Evolutionary conservation across 2,888 invertebrate species (phyloP).

Genomic region (Nipponacmea schrenckii): DNA sequence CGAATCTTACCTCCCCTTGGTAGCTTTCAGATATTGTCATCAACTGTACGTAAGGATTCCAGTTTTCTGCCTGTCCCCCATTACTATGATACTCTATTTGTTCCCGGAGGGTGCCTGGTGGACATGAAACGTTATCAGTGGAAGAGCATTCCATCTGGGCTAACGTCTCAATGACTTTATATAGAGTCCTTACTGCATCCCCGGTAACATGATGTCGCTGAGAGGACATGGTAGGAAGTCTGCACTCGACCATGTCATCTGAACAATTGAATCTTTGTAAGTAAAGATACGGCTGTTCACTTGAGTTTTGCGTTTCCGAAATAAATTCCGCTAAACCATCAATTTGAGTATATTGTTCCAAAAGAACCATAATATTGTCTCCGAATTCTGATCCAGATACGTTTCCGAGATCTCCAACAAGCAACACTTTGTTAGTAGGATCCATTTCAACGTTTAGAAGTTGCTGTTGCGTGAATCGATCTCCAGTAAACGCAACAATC

Average conservation of each 20-base stretch:
- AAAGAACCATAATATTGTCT: background rate
- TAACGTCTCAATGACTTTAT: background rate
- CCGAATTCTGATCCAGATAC: background rate
- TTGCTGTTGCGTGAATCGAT: background rate
- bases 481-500: constrained; percentile 17
- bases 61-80: background rate
- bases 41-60: background rate
- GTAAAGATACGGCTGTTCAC: no score
- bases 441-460: background rate
- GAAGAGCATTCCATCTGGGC: background rate
- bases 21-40: background rate
- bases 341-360: background rate
- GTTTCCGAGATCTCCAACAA: background rate
- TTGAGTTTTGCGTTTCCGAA: no score
- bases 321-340: constrained; percentile 3
- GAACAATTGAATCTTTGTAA: no score
- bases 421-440: background rate
- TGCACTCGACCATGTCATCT: background rate
- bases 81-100: background rate
- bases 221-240: background rate
- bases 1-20: no score
- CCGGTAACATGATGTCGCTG: background rate
- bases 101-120: background rate
- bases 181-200: background rate
- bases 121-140: background rate